phyloP scores from a whole-genome alignment of 1,140 invertebrate species.

The Drosophila novamexicana region DNA sequence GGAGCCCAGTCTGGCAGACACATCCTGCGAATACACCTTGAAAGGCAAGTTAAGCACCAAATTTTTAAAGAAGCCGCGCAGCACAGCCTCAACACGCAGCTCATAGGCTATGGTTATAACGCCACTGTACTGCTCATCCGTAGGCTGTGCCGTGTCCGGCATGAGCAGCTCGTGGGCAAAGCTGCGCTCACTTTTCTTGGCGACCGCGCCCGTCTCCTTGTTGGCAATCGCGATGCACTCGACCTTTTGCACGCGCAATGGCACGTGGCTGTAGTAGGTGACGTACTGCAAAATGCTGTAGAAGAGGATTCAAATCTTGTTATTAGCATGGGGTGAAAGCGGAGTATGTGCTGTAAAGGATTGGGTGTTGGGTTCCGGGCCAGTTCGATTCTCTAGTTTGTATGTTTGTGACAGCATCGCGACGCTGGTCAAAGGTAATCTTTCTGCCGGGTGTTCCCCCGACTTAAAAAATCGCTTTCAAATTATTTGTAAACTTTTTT shows the following conservation, averaged over 20 bases:
- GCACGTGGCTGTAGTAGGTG: constrained; percentile 75
- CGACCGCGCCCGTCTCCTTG: constrained; percentile 80
- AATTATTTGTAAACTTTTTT: too few relatives aligned
- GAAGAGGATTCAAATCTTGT: background rate
- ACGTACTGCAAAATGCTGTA: constrained; percentile 63
- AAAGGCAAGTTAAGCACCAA: constrained; percentile 76
- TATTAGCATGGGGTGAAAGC: background rate
- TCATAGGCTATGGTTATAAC: constrained; percentile 80
- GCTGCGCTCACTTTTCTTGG: constrained; percentile 79
- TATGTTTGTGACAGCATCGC: too few relatives aligned
- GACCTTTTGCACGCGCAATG: constrained; percentile 70
- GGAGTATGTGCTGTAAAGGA: background rate
- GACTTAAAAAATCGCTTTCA: too few relatives aligned
- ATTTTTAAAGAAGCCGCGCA: constrained; percentile 82
- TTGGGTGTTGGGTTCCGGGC: too few relatives aligned
- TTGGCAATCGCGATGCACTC: constrained; percentile 70
- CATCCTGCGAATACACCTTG: constrained; percentile 73
- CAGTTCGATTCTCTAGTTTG: too few relatives aligned
- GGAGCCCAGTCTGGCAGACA: constrained; percentile 33
- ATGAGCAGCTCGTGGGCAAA: constrained; percentile 79
- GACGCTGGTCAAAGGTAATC: too few relatives aligned
- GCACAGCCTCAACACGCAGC: constrained; percentile 76
- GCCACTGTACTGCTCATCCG: constrained; percentile 67
- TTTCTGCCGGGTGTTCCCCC: too few relatives aligned
- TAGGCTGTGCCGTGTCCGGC: constrained; percentile 70